These are phyloP conservation scores for Daboia siamensis DNA, from an alignment of 2,113 vertebrate genomes.

Conservation along the genomic window DNA sequence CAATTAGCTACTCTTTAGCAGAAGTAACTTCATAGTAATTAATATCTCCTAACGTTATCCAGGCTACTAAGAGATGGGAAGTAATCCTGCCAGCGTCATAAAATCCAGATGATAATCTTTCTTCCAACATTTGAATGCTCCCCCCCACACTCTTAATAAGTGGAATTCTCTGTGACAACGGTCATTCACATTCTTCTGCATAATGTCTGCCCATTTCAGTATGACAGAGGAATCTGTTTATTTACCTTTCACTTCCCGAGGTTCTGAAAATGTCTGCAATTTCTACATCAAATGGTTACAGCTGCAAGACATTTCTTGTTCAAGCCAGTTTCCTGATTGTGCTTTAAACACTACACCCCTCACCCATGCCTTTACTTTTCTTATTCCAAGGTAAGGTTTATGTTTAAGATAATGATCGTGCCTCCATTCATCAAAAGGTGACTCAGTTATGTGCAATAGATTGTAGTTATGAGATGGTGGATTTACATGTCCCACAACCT, in stretches of 20 bases:
- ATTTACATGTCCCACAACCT: neutral
- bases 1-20: neutral
- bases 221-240: constrained; percentile 17
- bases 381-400: constrained; percentile 5
- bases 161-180: neutral
- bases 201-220: constrained; percentile 4
- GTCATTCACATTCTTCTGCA: neutral
- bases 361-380: neutral
- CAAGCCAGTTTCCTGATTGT: constrained; percentile 15
- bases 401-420: constrained; percentile 16
- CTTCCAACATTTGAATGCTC: neutral
- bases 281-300: neutral
- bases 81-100: neutral
- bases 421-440: constrained; percentile 17
- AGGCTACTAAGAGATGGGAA: neutral
- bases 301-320: neutral
- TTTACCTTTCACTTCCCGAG: neutral
- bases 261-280: neutral
- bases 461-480: neutral
- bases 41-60: neutral
- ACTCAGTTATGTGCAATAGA: neutral
- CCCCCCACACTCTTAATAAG: neutral
- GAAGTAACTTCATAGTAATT: neutral
- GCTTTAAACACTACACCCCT: neutral
- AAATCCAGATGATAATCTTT: neutral